Evolutionary conservation across 2,888 invertebrate genomes (phyloP).

Genomic region (Bhutanitis thaidina): DNA sequence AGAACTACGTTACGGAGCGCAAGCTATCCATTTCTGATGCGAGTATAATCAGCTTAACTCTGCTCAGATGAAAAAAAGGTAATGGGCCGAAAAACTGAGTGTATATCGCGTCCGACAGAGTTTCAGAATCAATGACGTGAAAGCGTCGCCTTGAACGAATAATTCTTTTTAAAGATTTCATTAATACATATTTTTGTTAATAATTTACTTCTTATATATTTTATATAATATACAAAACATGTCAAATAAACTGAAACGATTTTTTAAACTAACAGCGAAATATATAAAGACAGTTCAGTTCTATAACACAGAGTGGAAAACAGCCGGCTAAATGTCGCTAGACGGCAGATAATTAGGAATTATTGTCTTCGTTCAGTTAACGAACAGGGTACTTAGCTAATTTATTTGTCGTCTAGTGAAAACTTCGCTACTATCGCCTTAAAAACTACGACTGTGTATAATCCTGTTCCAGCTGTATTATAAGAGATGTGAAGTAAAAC

Average conservation of each 20-base stretch:
- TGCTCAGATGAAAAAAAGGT: slow-evolving; percentile 54
- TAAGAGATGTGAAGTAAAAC: too few relatives aligned
- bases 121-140: slow-evolving; percentile 20
- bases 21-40: slow-evolving; percentile 42
- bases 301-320: slow-evolving; percentile 22
- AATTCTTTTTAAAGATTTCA: slow-evolving; percentile 2
- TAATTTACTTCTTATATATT: too few relatives aligned
- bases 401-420: slow-evolving; percentile 27
- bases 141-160: slow-evolving; percentile 6
- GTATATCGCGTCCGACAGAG: slow-evolving; percentile 25
- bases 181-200: neutral
- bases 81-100: slow-evolving; percentile 58
- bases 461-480: too few relatives aligned
- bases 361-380: slow-evolving; percentile 31
- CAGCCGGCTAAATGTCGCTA: slow-evolving; percentile 34
- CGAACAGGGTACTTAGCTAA: slow-evolving; percentile 34
- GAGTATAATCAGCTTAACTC: slow-evolving; percentile 62
- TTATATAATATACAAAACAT: too few relatives aligned
- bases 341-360: slow-evolving; percentile 35
- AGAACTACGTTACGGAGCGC: slow-evolving; percentile 19
- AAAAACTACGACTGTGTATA: neutral
- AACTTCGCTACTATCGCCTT: slow-evolving; percentile 13
- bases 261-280: neutral
- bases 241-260: too few relatives aligned
- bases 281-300: neutral